Evolutionary conservation across 2,888 invertebrate genomes (phyloP).

Genomic region (Agonopterix subpropinquella): DNA sequence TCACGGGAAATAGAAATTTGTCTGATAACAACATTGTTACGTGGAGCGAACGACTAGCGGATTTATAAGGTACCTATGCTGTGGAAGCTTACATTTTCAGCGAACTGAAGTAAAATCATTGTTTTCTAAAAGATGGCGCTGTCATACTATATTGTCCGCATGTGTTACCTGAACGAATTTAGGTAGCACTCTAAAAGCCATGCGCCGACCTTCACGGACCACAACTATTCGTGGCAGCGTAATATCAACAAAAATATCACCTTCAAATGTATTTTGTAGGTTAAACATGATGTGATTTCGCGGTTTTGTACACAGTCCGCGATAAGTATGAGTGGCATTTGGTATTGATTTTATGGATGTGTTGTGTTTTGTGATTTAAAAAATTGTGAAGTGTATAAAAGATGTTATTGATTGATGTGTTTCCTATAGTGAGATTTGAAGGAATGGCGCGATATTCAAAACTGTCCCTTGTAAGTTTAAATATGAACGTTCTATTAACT

Average conservation of each 20-base stretch:
- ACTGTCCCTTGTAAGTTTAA: slow-evolving; percentile 30
- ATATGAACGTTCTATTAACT: background rate
- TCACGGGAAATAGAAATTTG: too few relatives aligned
- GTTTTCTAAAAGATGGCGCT: slow-evolving; percentile 53
- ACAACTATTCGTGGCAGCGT: slow-evolving; percentile 34
- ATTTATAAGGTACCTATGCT: too few relatives aligned
- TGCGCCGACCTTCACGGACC: slow-evolving; percentile 20
- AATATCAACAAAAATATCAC: slow-evolving; percentile 76
- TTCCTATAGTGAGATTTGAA: slow-evolving; percentile 16
- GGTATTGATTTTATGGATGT: slow-evolving; percentile 25
- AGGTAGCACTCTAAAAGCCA: slow-evolving; percentile 19
- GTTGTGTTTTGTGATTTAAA: slow-evolving; percentile 30
- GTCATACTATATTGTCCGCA: slow-evolving; percentile 20
- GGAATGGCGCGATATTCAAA: slow-evolving; percentile 52
- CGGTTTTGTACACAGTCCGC: slow-evolving; percentile 60
- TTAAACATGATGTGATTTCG: slow-evolving; percentile 69
- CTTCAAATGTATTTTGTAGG: slow-evolving; percentile 75
- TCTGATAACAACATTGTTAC: too few relatives aligned
- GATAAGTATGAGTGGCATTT: slow-evolving; percentile 38
- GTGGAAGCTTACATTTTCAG: too few relatives aligned
- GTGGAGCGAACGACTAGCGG: too few relatives aligned
- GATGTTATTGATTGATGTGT: slow-evolving; percentile 16
- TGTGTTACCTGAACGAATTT: slow-evolving; percentile 50
- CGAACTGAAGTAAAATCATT: slow-evolving; percentile 76
- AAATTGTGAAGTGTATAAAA: slow-evolving; percentile 9